These are phyloP conservation scores for Cremastobaeus sp. DNA, from an alignment of 2,888 invertebrate genomes.

Conservation along the genomic window DNA sequence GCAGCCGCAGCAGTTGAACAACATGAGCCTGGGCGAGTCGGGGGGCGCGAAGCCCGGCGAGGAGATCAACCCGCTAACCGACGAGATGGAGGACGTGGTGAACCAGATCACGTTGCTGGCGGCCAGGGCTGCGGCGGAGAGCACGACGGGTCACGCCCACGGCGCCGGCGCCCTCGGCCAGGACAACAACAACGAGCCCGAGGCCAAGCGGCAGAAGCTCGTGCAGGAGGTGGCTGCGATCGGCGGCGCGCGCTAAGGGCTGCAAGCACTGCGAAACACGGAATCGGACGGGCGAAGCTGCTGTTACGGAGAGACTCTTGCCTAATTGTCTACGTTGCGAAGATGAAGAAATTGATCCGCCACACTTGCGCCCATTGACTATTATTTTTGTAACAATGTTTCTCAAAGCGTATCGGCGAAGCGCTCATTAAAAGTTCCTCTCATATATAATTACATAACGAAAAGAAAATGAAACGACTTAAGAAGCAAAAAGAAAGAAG, in stretches of 20 bases:
- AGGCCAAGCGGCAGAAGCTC: conserved; percentile 71
- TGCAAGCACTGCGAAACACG: too few relatives aligned
- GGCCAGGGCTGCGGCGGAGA: conserved; percentile 86
- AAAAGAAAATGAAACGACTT: conserved; percentile 29
- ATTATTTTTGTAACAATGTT: conserved; percentile 73
- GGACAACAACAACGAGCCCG: conserved; percentile 75
- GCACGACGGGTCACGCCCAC: conserved; percentile 72
- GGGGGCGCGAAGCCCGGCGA: conserved; percentile 79
- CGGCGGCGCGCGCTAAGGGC: conserved; percentile 71
- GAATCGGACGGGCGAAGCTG: too few relatives aligned
- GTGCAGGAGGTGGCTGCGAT: conserved; percentile 73
- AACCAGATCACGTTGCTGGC: conserved; percentile 89
- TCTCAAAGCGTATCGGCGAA: conserved; percentile 58
- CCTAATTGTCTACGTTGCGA: conserved; percentile 30
- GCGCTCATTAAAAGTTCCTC: conserved; percentile 72
- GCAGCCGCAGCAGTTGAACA: conserved; percentile 64
- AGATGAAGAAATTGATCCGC: conserved; percentile 25
- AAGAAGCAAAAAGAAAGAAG: conserved; percentile 42
- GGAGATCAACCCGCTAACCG: conserved; percentile 80
- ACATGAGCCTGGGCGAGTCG: conserved; percentile 82
- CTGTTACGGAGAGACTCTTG: background rate
- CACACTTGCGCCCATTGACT: conserved; percentile 64
- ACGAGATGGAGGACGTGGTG: conserved; percentile 91
- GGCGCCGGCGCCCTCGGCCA: conserved; percentile 60
- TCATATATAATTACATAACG: conserved; percentile 47